Percentiles rank a stretch among this genome's conserved stretches.
Conservation (phyloP, 1,140 invertebrate species). For the Ditylenchus dipsaci region DNA sequence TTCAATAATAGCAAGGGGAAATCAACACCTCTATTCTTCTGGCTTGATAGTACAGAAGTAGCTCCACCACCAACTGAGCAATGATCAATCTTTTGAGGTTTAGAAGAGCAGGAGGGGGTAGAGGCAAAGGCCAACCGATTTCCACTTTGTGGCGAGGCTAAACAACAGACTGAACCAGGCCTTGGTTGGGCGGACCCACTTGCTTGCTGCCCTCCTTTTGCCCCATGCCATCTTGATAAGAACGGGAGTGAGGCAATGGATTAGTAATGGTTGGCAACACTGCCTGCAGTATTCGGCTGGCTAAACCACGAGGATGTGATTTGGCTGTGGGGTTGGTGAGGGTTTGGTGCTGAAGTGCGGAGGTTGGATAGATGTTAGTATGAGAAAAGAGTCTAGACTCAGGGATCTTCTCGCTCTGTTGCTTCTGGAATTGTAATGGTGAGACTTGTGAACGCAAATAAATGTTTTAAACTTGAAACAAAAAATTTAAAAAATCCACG, state of each 20-base stretch:
- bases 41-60: too few species aligned
- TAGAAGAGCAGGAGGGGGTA: too few species aligned
- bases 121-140: too few species aligned
- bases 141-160: too few species aligned
- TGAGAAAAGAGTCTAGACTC: background rate
- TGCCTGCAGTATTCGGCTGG: background rate
- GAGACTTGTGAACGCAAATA: too few species aligned
- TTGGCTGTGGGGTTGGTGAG: too few species aligned
- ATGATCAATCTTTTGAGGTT: too few species aligned
- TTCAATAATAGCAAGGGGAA: background rate
- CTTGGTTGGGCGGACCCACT: background rate
- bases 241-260: background rate
- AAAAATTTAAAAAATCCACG: too few species aligned
- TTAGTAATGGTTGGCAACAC: background rate
- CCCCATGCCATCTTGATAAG: constrained; percentile 1
- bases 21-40: background rate
- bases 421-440: too few species aligned
- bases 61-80: too few species aligned
- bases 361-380: background rate
- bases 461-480: too few species aligned
- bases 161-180: background rate
- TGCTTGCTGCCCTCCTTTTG: background rate
- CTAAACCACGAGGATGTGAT: background rate
- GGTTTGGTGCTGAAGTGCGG: background rate
- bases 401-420: background rate